phyloP scores from a whole-genome alignment of 2,113 vertebrate species.

The Cryptotis parvus region DNA sequence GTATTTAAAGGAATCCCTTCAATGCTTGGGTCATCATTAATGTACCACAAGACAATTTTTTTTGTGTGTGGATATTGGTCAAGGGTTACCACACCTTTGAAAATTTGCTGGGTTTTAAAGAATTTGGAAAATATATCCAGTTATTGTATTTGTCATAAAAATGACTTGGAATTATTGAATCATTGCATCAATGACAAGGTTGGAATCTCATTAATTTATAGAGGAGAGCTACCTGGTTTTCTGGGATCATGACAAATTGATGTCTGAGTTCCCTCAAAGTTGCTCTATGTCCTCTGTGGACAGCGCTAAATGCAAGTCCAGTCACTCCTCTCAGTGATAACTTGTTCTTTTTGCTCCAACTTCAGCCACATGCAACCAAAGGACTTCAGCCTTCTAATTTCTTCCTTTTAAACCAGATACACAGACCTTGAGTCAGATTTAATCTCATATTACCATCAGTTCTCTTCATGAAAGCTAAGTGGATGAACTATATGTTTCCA shows the following conservation, averaged over 20 bases:
- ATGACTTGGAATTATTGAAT: background rate
- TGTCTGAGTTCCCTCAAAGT: background rate
- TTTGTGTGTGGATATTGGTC: background rate
- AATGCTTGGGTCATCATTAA: background rate
- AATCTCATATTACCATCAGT: background rate
- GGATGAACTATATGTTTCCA: background rate
- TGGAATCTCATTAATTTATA: background rate
- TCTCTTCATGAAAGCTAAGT: background rate
- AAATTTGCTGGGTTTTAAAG: conserved; percentile 19
- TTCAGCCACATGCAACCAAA: background rate
- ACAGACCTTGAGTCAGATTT: background rate
- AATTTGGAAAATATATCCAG: background rate
- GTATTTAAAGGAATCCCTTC: background rate
- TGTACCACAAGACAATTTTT: background rate
- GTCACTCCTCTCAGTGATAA: background rate
- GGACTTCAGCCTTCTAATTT: background rate
- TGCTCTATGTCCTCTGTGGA: accelerated
- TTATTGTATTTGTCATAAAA: conserved; percentile 12
- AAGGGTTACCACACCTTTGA: conserved; percentile 17
- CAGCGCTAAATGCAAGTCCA: background rate
- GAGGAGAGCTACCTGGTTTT: background rate
- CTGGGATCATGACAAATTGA: background rate
- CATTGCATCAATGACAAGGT: background rate
- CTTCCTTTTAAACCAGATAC: background rate
- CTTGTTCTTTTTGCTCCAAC: background rate